phyloP scores from a whole-genome alignment of 2,888 invertebrate species.

The Cephalotes varians region DNA sequence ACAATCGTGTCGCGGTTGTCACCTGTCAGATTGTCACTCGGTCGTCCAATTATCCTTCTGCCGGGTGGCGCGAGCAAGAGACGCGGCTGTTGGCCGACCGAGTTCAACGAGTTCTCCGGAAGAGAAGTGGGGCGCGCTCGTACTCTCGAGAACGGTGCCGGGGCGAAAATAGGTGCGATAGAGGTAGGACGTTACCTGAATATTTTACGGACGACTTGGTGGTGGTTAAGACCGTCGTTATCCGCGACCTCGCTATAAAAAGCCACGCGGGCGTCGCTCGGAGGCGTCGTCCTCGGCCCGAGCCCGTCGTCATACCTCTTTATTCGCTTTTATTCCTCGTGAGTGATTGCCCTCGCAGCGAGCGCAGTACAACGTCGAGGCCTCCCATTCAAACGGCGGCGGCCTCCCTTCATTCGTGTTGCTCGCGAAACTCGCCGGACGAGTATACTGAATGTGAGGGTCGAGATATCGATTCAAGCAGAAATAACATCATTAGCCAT shows the following conservation, averaged over 20 bases:
- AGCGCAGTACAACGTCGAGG: not conserved
- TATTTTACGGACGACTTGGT: constrained; percentile 68
- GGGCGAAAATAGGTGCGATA: constrained; percentile 70
- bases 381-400: constrained; percentile 22
- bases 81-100: constrained; percentile 23
- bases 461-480: constrained; percentile 30
- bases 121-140: constrained; percentile 57
- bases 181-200: constrained; percentile 68
- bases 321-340: constrained; percentile 28
- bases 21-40: constrained; percentile 72
- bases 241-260: constrained; percentile 67
- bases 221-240: constrained; percentile 61
- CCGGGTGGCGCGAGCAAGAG: constrained; percentile 21
- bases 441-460: constrained; percentile 6
- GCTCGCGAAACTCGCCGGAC: constrained; percentile 43
- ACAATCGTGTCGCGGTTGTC: constrained; percentile 56
- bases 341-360: constrained; percentile 18
- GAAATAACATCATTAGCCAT: constrained; percentile 22
- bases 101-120: constrained; percentile 68
- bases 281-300: constrained; percentile 33
- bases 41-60: constrained; percentile 69
- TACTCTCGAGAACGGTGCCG: constrained; percentile 52
- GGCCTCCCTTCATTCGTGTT: constrained; percentile 31
- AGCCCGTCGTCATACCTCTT: constrained; percentile 18
- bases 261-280: constrained; percentile 55